Percentiles rank a stretch among this genome's conserved stretches.
Evolutionary conservation across 2,797 vertebrate species (phyloP).

Genomic region (Tarsius wallacei): DNA sequence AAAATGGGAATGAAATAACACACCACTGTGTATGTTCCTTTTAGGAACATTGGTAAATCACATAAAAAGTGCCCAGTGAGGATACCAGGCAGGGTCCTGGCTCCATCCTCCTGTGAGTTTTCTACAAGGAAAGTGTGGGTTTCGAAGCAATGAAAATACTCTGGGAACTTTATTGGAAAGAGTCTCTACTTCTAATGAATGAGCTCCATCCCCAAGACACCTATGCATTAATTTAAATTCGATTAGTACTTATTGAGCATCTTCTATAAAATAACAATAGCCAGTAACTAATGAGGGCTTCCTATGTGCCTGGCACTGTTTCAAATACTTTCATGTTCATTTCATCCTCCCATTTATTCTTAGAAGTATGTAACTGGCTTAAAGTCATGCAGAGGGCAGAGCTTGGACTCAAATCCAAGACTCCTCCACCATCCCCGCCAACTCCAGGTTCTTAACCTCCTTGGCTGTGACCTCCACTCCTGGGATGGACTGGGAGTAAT

Average conservation of each 20-base stretch:
- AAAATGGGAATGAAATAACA: background rate
- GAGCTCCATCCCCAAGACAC: background rate
- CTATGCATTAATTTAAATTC: background rate
- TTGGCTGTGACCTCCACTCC: background rate
- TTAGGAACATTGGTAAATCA: background rate
- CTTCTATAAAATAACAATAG: background rate
- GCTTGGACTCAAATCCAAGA: background rate
- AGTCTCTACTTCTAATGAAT: background rate
- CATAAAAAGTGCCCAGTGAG: background rate
- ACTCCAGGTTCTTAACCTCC: background rate
- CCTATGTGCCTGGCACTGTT: background rate
- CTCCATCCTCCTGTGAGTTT: background rate
- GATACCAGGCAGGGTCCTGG: background rate
- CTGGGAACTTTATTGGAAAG: background rate
- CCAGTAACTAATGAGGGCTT: background rate
- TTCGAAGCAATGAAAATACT: background rate
- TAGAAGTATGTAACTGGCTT: background rate
- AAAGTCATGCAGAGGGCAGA: background rate
- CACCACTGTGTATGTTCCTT: background rate
- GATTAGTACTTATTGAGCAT: background rate
- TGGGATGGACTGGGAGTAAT: background rate
- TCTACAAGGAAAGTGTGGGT: background rate
- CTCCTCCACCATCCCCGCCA: background rate
- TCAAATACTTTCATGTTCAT: background rate
- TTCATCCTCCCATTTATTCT: background rate